Evolutionary conservation across 2,113 vertebrate species (phyloP), one percentile per base, ranked within the genome.

Genomic region (Cephalopholis sonnerati): DNA sequence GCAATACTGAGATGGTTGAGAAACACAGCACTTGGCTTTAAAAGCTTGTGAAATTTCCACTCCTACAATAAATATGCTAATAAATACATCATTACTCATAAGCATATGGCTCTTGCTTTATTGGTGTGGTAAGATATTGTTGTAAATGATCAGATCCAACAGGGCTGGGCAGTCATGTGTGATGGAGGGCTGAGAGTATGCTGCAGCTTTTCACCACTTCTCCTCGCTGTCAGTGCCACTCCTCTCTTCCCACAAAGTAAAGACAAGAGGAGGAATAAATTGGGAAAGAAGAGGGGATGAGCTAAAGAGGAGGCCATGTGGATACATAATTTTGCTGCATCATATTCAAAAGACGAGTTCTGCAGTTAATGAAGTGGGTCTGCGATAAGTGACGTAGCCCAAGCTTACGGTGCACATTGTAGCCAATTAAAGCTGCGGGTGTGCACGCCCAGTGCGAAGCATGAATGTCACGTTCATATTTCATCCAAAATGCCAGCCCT

Each of bases 11-110:
- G 13, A 64, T 41, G 61, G n/a, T 50, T 77, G 57, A 79, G 53
- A 77, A 55, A n/a, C n/a, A 53, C 48, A 77, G 77, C 66, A 77
- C 27, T 79, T 73, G 32, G 24, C 77, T 72, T 32, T 10, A 68
- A 71, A 78, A 51, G 46, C 2, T 2, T 41, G 22, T 22, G 29
- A 76, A 48, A 74, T 70, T 74, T 61, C 12, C 4, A 75, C 24
- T 10, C 74, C 74, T 57, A 39, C 65, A 32, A 62, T 58, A 53
- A 86, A 79, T 67, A 51, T 61, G 39, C 44, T 71, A 71, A 69
- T 57, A 46, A 67, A 77, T 29, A 62, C n/a, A 67, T 77, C 25
- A 54, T 77, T 48, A 55, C 8, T 1, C n/a, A 51, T 24, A 48
- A 75, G 24, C n/a, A 66, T 63, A 62, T 41, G 27, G 66, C 12